Evolutionary conservation across 2,888 invertebrate genomes (phyloP).

Genomic region (Machimus rusticus): DNA sequence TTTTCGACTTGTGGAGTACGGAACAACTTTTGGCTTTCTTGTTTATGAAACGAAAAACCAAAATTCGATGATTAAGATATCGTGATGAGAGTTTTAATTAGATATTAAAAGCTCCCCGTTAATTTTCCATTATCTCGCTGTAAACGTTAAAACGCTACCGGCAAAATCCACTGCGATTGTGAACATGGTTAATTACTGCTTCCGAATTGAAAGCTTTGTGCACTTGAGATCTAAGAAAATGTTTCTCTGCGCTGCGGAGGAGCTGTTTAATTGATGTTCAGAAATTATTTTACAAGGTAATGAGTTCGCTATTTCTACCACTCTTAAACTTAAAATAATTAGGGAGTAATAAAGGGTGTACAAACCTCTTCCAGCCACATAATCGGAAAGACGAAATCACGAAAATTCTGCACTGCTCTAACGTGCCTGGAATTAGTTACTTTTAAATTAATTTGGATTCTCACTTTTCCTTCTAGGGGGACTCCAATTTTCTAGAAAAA

Average conservation of each 20-base stretch:
- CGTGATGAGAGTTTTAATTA: conserved; percentile 9
- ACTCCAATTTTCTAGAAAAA: conserved; percentile 80
- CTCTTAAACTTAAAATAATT: background rate
- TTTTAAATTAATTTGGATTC: conserved; percentile 82
- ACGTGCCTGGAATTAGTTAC: conserved; percentile 78
- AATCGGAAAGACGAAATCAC: conserved; percentile 82
- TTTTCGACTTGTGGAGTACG: background rate
- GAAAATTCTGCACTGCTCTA: conserved; percentile 76
- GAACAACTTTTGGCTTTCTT: background rate
- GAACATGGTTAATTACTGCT: conserved; percentile 21
- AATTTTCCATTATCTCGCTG: background rate
- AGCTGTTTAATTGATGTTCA: background rate
- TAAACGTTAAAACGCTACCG: background rate
- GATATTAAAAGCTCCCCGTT: conserved; percentile 3
- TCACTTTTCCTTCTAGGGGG: conserved; percentile 80
- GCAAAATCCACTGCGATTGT: background rate
- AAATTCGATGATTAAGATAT: background rate
- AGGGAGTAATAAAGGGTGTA: background rate
- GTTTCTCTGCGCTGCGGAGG: background rate
- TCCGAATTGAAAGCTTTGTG: conserved; percentile 10
- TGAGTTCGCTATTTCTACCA: background rate
- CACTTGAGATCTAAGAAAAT: conserved; percentile 3
- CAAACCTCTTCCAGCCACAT: conserved; percentile 88
- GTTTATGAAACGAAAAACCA: background rate
- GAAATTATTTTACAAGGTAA: background rate